These are phyloP conservation scores for Pangasius sanitwongsei DNA, from an alignment of 2,797 vertebrate genomes.

Conservation along the genomic window DNA sequence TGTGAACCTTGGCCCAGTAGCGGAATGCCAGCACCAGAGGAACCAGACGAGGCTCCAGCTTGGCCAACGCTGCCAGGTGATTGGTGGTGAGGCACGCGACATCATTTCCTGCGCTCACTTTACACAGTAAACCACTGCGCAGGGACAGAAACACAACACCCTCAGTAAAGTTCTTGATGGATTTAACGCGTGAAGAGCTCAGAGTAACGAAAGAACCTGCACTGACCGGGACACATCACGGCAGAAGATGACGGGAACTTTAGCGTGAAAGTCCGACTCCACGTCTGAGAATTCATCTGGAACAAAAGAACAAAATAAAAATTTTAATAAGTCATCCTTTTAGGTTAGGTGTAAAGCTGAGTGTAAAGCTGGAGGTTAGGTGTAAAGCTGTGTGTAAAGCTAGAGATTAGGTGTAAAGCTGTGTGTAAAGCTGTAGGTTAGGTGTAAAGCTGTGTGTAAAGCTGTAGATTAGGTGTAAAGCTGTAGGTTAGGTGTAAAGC, in stretches of 20 bases:
- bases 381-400: not conserved
- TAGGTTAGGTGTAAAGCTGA: not conserved
- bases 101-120: slow-evolving; percentile 96
- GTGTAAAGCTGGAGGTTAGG: not conserved
- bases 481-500: not conserved
- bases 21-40: slow-evolving; percentile 95
- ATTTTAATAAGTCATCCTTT: not conserved
- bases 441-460: not conserved
- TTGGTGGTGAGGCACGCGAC: slow-evolving; percentile 96
- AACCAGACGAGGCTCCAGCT: slow-evolving; percentile 87
- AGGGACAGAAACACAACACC: slow-evolving; percentile 35
- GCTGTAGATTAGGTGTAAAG: not conserved
- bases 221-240: slow-evolving; percentile 86
- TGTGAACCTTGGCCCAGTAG: slow-evolving; percentile 89
- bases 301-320: slow-evolving; percentile 7
- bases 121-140: slow-evolving; percentile 87
- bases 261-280: slow-evolving; percentile 98
- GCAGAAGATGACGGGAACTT: slow-evolving; percentile 97
- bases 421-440: not conserved
- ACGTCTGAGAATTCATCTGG: slow-evolving; percentile 88
- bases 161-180: not conserved
- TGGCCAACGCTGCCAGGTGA: slow-evolving; percentile 88
- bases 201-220: slow-evolving; percentile 19
- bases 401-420: not conserved
- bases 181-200: not conserved